Conservation (phyloP, 2,797 vertebrate species). For the Sebastiscus albofasciatus region DNA sequence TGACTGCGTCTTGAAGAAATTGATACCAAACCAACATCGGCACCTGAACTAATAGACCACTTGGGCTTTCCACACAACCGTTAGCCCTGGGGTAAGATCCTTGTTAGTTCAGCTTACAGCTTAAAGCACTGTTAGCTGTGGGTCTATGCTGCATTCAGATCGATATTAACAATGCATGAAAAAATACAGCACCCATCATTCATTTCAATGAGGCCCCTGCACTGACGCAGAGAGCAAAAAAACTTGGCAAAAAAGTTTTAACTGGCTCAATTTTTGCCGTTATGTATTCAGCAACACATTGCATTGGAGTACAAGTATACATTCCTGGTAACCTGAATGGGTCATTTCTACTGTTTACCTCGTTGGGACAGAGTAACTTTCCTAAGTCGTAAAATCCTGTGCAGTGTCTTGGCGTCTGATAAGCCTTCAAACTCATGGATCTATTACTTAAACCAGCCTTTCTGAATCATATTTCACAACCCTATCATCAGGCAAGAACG, state of each 20-base stretch:
- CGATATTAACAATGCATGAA: neutral
- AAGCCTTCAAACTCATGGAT: neutral
- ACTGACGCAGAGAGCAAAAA: neutral
- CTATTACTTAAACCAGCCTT: neutral
- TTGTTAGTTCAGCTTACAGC: constrained; percentile 11
- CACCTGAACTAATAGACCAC: constrained; percentile 22
- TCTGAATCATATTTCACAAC: neutral
- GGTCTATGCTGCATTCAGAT: neutral
- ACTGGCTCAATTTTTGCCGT: neutral
- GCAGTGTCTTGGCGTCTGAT: neutral
- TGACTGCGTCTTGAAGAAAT: constrained; percentile 16
- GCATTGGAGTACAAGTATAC: neutral
- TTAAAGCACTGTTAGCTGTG: neutral
- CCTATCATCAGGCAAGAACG: neutral
- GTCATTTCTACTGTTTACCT: neutral
- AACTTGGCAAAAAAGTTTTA: neutral
- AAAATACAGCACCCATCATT: neutral
- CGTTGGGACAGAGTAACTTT: neutral
- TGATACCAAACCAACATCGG: neutral
- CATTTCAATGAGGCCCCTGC: neutral
- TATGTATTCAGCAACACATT: neutral
- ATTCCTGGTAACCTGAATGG: neutral
- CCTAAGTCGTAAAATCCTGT: neutral
- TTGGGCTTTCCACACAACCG: neutral
- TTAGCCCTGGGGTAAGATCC: neutral